These are phyloP conservation scores for Dendrolimus houi DNA, from an alignment of 2,888 invertebrate species.

Conservation along the genomic window DNA sequence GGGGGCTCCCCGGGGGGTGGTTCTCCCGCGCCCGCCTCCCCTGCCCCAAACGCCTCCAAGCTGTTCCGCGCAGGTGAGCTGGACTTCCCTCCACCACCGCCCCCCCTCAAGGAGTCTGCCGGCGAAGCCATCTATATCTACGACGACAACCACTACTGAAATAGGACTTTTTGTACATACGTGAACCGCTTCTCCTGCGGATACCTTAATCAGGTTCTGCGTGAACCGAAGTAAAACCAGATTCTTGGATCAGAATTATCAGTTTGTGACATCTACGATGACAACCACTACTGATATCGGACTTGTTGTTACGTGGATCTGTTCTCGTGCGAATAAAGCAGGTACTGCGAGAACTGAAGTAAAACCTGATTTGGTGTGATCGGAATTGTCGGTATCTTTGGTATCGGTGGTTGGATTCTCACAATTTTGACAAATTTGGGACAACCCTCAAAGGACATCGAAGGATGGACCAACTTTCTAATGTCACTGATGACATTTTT, in stretches of 20 bases:
- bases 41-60: constrained; percentile 68
- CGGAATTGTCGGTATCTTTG: too few relatives aligned
- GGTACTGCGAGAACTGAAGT: background rate
- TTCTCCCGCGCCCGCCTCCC: constrained; percentile 64
- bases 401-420: too few relatives aligned
- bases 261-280: constrained; percentile 52
- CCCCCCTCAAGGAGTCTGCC: constrained; percentile 78
- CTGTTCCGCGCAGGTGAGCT: constrained; percentile 63
- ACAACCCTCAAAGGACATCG: too few relatives aligned
- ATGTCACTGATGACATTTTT: too few relatives aligned
- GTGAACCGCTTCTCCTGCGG: background rate
- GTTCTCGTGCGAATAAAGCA: background rate
- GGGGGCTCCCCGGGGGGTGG: constrained; percentile 56
- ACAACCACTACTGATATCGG: constrained; percentile 56
- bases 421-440: too few relatives aligned
- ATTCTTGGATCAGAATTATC: background rate
- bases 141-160: constrained; percentile 67
- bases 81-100: constrained; percentile 61
- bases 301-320: background rate
- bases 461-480: too few relatives aligned
- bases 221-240: constrained; percentile 1
- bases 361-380: constrained; percentile 1
- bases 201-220: background rate
- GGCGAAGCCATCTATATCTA: constrained; percentile 79
- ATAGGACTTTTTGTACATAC: constrained; percentile 6